A percentile compares a stretch with the other conserved stretches of the same genome.
These are phyloP conservation scores for Heliconius congener DNA, from an alignment of 1,140 invertebrate genomes.

Conservation along the genomic window DNA sequence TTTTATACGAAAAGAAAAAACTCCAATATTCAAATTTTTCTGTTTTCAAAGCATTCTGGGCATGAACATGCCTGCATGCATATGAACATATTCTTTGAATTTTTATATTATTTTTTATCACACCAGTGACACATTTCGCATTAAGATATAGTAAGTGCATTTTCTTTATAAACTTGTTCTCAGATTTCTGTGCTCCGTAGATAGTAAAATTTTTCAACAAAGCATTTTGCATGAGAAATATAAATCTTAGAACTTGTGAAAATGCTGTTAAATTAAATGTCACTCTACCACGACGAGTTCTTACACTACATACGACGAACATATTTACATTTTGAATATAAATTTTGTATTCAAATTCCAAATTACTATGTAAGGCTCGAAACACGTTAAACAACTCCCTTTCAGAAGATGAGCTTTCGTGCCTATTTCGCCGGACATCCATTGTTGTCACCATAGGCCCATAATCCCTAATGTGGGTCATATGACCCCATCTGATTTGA, in stretches of 20 bases:
- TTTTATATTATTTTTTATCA: too few species aligned
- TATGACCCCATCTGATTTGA: background rate
- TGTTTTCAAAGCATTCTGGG: too few species aligned
- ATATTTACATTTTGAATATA: background rate
- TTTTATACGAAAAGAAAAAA: too few species aligned
- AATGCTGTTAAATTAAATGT: constrained; percentile 6
- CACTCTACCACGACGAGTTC: background rate
- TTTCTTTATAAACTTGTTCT: background rate
- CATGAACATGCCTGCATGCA: too few species aligned
- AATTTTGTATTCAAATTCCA: background rate
- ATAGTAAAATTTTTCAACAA: background rate
- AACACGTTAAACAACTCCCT: constrained; percentile 3
- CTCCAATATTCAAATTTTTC: too few species aligned
- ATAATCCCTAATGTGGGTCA: constrained; percentile 2
- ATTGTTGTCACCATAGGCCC: background rate
- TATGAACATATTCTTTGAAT: too few species aligned
- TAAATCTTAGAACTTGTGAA: background rate
- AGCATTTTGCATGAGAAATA: background rate
- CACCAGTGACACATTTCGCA: too few species aligned
- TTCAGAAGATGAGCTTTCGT: background rate
- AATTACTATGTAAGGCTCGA: background rate
- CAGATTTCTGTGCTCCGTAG: background rate
- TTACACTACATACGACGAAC: background rate
- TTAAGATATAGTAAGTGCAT: background rate
- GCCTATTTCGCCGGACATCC: background rate